Conservation (phyloP, 2,113 vertebrate genomes). For the Chaetura pelagica region DNA sequence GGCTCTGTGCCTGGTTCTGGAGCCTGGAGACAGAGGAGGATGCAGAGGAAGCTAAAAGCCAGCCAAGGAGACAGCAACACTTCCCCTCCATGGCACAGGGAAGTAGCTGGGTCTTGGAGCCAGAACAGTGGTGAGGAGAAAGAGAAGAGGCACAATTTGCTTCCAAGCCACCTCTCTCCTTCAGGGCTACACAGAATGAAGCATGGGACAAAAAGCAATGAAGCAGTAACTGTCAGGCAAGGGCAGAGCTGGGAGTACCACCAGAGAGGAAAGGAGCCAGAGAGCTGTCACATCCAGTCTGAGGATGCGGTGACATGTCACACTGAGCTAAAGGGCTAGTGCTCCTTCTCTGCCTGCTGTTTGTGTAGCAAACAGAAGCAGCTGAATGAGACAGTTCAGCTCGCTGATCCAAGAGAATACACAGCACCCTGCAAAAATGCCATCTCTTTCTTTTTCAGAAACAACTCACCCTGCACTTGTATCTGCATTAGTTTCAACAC, state of each 20-base stretch:
- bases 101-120: background rate
- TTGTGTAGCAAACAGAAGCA: background rate
- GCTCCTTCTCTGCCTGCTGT: background rate
- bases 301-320: background rate
- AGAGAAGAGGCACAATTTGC: background rate
- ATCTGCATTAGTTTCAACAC: background rate
- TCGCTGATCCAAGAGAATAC: background rate
- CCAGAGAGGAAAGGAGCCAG: background rate
- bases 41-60: background rate
- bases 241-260: background rate
- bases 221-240: background rate
- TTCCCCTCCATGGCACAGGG: background rate
- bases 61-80: background rate
- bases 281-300: background rate
- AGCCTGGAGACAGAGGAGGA: background rate
- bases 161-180: background rate
- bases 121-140: background rate
- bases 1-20: background rate
- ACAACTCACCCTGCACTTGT: rapidly evolving
- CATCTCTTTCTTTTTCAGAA: rapidly evolving
- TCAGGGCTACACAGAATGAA: background rate
- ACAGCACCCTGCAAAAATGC: background rate
- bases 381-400: background rate
- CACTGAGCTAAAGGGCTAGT: rapidly evolving
- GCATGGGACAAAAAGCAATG: background rate